These are phyloP conservation scores for Pogoniulus pusillus DNA, from an alignment of 2,797 vertebrate genomes.

Conservation along the genomic window DNA sequence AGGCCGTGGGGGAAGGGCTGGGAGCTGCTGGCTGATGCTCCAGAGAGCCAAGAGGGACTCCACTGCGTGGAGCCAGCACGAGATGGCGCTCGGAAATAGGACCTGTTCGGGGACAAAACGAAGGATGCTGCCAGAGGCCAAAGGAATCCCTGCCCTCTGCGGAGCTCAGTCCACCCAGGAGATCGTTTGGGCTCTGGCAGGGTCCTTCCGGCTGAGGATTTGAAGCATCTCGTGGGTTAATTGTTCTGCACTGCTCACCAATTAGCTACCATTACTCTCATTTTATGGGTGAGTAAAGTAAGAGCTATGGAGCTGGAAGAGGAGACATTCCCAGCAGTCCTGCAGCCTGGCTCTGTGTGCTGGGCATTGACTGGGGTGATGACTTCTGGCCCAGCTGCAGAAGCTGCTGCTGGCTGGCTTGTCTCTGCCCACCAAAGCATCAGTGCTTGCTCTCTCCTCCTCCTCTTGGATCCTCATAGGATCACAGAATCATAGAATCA, in stretches of 20 bases:
- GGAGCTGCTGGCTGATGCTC: background rate
- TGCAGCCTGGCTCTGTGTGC: background rate
- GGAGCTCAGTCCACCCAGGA: background rate
- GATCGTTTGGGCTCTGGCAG: background rate
- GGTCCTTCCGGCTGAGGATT: background rate
- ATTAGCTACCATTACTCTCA: constrained; percentile 53
- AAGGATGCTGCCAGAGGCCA: background rate
- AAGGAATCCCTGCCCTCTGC: background rate
- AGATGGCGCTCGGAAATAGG: constrained; percentile 72
- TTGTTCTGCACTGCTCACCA: background rate
- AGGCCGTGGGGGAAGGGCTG: background rate
- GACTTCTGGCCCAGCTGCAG: constrained; percentile 22
- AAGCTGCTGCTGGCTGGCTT: background rate
- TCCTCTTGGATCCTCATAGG: too few species aligned
- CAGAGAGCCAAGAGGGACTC: background rate
- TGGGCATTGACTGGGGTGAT: background rate
- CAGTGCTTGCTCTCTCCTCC: background rate
- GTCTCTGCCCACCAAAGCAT: background rate
- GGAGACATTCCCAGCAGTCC: constrained; percentile 3
- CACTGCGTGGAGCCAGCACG: constrained; percentile 54
- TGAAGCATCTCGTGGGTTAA: constrained; percentile 15
- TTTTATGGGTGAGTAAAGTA: constrained; percentile 63
- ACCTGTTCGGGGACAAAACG: background rate
- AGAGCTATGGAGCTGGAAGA: background rate
- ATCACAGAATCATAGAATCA: too few species aligned